phyloP scores from a whole-genome alignment of 2,113 vertebrate species.

The Dicentrarchus labrax region DNA sequence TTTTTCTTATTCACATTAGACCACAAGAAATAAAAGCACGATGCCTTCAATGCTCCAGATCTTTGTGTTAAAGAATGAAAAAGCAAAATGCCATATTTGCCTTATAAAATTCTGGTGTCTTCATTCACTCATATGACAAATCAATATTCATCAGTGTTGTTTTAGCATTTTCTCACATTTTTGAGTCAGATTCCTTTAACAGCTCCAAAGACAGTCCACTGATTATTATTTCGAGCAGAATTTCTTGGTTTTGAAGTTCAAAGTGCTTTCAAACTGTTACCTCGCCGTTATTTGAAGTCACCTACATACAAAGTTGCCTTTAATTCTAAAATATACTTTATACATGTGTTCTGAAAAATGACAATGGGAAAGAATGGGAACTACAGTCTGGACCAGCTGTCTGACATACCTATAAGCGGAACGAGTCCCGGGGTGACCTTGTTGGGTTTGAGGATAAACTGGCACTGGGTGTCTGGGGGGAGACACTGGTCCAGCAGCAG shows the following conservation, averaged over 20 bases:
- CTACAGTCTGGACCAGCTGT: constrained; percentile 1
- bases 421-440: constrained; percentile 76
- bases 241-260: not conserved
- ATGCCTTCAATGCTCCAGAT: not conserved
- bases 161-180: not conserved
- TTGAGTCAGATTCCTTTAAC: not conserved
- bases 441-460: constrained; percentile 94
- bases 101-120: no score
- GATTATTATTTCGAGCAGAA: not conserved
- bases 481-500: constrained; percentile 89
- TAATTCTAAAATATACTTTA: not conserved
- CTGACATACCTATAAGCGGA: constrained; percentile 84
- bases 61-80: not conserved
- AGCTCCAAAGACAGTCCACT: not conserved
- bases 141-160: not conserved
- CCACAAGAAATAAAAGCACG: no score
- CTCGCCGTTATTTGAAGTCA: not conserved
- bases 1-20: no score
- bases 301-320: not conserved
- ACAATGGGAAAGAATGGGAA: not conserved
- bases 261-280: not conserved
- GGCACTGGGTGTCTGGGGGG: constrained; percentile 92
- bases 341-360: not conserved
- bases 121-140: not conserved
- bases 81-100: not conserved